Base-by-base conservation (phyloP, 2,113 vertebrate genomes). In the Psephotus haematonotus region DNA sequence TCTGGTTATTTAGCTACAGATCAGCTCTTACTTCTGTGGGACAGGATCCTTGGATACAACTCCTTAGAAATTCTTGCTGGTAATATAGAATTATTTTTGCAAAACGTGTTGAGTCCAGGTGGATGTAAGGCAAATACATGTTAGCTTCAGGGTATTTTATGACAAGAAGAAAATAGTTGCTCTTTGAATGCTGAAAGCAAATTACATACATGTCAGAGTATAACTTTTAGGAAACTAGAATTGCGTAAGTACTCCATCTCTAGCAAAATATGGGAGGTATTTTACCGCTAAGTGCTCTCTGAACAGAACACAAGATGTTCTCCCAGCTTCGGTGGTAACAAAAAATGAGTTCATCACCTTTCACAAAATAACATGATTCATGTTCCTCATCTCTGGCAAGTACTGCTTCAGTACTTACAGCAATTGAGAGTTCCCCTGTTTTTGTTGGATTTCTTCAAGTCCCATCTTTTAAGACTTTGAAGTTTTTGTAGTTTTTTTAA, bases 1-100 rank as follows among this genome's bases (percentile, higher is more conserved):
- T 99, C 99, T 43, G 99, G 99, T 67, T 99, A 99, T 95, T 98
- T 99, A 91, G 99, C 99, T 80, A 99, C 99, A 37, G 99, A 99
- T 97, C 99, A 99, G 83, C 99, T 99, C 86, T 97, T 99, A 67
- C 98, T 99, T 71, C 98, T 99, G 63, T 99, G 99, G 99, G 99
- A 99, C 94, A 98, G 99, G 92, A 98, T 99, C 96, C 98, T 99
- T 68, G 99, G 99, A 57, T 99, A 99, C 83, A 98, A 99, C 85
- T 99, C 99, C 31, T 95, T 99, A 91, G 99, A 99, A 98, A 97
- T 99, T 71, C 98, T 99, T 68, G 98, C 99, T 95, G 99, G 99
- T 99, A 98, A 96, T 96, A 96, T 95, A 19, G 13, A 83, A 86
- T 68, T 84, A 19, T 75, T 95, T 97, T 91, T 96, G 25, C 79